Evolutionary conservation across 2,797 vertebrate species (phyloP).

Genomic region (Menidia menidia): DNA sequence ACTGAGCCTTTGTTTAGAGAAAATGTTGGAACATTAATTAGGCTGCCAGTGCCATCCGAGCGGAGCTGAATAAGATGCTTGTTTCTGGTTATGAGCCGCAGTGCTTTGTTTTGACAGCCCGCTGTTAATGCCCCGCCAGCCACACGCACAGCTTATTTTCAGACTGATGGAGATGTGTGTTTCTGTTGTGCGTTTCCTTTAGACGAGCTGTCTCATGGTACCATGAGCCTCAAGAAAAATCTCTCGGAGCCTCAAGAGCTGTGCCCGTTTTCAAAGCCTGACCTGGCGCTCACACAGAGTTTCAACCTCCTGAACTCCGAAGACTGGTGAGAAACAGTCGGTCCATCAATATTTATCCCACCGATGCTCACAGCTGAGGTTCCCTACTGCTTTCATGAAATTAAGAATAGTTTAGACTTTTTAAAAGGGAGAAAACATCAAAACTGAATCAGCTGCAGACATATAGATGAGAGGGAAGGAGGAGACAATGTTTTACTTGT

Average conservation of each 20-base stretch:
- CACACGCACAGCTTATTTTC: conserved; percentile 50
- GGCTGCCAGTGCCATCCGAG: conserved; percentile 35
- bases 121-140: conserved; percentile 47
- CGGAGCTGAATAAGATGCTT: conserved; percentile 50
- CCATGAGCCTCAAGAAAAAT: conserved; percentile 79
- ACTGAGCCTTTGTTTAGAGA: conserved; percentile 38
- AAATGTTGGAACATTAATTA: conserved; percentile 55
- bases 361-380: not conserved
- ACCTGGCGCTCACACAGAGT: conserved; percentile 85
- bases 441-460: not conserved
- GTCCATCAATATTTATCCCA: not conserved
- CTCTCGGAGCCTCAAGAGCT: conserved; percentile 80
- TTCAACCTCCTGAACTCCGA: conserved; percentile 86
- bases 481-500: not conserved
- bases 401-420: not conserved
- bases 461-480: not conserved
- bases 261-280: conserved; percentile 88
- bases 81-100: conserved; percentile 44
- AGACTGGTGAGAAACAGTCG: conserved; percentile 85
- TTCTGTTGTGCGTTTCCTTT: conserved; percentile 37
- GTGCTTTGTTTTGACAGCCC: conserved; percentile 69
- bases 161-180: conserved; percentile 47
- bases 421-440: not conserved
- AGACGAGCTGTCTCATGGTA: conserved; percentile 81
- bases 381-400: not conserved